These are phyloP conservation scores for Drosophila putrida DNA, from an alignment of 2,888 invertebrate species.

Conservation along the genomic window DNA sequence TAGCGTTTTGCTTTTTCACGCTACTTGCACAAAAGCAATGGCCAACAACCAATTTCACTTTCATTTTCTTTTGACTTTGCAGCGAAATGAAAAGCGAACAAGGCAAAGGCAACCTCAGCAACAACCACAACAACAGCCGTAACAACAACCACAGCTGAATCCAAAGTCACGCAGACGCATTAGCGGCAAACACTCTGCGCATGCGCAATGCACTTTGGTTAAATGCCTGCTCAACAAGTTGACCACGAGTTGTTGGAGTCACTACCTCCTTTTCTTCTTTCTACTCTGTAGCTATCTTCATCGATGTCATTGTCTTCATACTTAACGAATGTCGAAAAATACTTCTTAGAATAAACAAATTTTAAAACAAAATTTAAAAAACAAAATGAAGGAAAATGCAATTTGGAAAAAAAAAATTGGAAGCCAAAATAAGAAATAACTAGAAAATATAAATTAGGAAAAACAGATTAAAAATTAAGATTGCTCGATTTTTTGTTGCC, in stretches of 20 bases:
- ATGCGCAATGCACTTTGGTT: constrained; percentile 70
- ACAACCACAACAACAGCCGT: constrained; percentile 17
- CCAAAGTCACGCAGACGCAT: constrained; percentile 70
- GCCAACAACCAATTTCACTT: constrained; percentile 77
- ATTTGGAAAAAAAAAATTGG: too few species aligned
- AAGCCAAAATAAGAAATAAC: too few species aligned
- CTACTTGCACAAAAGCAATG: constrained; percentile 74
- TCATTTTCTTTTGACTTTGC: constrained; percentile 76
- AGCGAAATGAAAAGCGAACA: constrained; percentile 61
- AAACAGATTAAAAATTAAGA: too few species aligned
- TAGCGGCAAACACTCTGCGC: constrained; percentile 58
- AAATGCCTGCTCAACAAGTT: constrained; percentile 41
- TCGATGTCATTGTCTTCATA: not conserved
- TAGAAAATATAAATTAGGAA: too few species aligned
- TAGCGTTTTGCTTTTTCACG: constrained; percentile 64
- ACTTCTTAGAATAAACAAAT: too few species aligned
- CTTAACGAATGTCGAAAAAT: too few species aligned
- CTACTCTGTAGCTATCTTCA: not conserved
- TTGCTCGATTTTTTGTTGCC: too few species aligned
- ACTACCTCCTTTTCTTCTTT: not conserved
- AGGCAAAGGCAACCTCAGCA: constrained; percentile 34
- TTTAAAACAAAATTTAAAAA: too few species aligned
- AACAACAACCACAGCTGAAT: constrained; percentile 37
- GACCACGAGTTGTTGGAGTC: constrained; percentile 17
- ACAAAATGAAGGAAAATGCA: too few species aligned